Percentiles rank a stretch among this genome's conserved stretches.
Conservation (phyloP, 2,797 vertebrate species). For the Eurystomus glaucurus region DNA sequence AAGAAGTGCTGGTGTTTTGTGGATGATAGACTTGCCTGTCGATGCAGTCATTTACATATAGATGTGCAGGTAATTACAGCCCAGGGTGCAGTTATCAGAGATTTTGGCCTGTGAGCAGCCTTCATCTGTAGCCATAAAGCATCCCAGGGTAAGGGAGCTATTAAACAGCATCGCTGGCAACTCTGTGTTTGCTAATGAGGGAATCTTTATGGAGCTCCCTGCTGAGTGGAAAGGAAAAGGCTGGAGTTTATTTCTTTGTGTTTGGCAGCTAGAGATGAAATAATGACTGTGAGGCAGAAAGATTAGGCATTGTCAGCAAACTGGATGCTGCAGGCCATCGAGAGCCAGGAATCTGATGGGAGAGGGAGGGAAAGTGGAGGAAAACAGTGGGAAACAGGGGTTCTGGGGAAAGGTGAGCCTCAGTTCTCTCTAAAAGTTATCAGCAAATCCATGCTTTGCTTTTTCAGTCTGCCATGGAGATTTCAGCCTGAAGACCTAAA, state of each 20-base stretch:
- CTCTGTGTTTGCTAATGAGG: background rate
- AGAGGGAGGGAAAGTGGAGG: background rate
- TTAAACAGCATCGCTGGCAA: background rate
- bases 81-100: background rate
- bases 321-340: background rate
- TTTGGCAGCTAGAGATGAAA: background rate
- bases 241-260: background rate
- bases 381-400: accelerated
- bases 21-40: accelerated
- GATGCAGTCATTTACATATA: background rate
- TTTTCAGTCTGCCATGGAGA: background rate
- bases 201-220: conserved; percentile 5
- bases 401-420: background rate
- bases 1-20: background rate
- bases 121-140: background rate
- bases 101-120: background rate
- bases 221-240: background rate
- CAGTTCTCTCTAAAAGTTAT: background rate
- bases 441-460: accelerated
- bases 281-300: background rate
- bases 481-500: background rate
- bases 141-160: background rate
- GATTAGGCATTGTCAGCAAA: background rate
- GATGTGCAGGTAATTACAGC: background rate
- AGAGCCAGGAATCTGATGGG: background rate